phyloP scores from a whole-genome alignment of 2,888 invertebrate species.

The Nephrocerus scutellatus region DNA sequence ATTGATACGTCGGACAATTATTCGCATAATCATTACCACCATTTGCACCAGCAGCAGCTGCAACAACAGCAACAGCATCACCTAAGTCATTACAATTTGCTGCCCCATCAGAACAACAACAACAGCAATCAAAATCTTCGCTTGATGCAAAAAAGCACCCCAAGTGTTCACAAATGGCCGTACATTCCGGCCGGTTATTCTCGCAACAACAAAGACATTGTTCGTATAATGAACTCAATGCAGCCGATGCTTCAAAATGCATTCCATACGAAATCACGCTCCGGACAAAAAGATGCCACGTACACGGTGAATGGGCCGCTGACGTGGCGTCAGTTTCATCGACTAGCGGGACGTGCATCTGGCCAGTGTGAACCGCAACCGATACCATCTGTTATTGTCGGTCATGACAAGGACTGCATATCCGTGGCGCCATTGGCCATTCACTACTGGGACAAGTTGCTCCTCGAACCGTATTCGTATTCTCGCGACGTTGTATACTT shows the following conservation, averaged over 20 bases:
- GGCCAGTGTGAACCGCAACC: constrained; percentile 97
- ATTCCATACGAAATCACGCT: constrained; percentile 85
- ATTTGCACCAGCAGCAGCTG: constrained; percentile 20
- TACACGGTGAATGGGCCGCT: constrained; percentile 90
- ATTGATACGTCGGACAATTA: constrained; percentile 24
- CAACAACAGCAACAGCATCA: constrained; percentile 30
- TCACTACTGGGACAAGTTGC: constrained; percentile 92
- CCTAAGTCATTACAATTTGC: constrained; percentile 19
- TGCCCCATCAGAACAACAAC: constrained; percentile 27
- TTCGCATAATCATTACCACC: constrained; percentile 17
- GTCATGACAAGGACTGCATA: constrained; percentile 92
- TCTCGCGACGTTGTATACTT: constrained; percentile 91
- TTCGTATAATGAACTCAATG: constrained; percentile 80
- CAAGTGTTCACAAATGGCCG: constrained; percentile 76
- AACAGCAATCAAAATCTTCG: constrained; percentile 15
- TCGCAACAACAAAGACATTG: constrained; percentile 83
- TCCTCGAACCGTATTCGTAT: constrained; percentile 95
- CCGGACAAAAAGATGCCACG: constrained; percentile 87
- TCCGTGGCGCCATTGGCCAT: constrained; percentile 90
- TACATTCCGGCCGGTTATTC: constrained; percentile 78
- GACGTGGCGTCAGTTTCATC: constrained; percentile 97
- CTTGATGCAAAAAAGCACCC: constrained; percentile 25
- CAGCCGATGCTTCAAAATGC: constrained; percentile 92
- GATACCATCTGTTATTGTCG: constrained; percentile 87
- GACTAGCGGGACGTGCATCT: constrained; percentile 86